Conservation (phyloP, 2,113 vertebrate species). For the Pelmatolapia mariae region DNA sequence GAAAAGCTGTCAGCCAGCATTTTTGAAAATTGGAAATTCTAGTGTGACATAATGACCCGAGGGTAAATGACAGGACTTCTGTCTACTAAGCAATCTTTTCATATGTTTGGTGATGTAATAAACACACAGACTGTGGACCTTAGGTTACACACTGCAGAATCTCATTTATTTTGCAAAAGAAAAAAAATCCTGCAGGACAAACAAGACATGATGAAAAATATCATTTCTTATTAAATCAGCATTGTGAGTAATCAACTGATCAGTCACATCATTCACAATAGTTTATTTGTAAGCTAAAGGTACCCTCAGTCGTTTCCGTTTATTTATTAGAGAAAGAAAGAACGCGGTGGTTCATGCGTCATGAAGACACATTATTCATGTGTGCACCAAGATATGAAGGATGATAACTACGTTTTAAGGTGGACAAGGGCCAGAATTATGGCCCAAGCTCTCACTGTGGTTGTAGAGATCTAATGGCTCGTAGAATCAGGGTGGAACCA, state of each 20-base stretch:
- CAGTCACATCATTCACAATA: background rate
- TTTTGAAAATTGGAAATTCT: background rate
- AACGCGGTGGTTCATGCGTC: rapidly evolving
- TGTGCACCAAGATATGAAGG: background rate
- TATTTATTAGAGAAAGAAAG: background rate
- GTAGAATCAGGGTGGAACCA: background rate
- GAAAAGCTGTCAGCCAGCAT: background rate
- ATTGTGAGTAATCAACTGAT: background rate
- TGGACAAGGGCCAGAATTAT: rapidly evolving
- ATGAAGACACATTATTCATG: background rate
- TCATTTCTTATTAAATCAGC: background rate
- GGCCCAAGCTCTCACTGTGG: background rate
- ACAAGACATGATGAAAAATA: background rate
- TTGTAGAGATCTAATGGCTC: rapidly evolving
- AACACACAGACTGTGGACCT: background rate
- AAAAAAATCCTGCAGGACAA: background rate
- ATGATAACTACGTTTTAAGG: background rate
- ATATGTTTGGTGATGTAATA: background rate
- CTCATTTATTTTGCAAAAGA: background rate
- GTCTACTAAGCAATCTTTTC: background rate
- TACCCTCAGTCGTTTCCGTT: background rate
- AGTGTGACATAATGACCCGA: background rate
- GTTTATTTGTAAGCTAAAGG: background rate
- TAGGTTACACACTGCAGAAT: background rate
- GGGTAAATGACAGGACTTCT: background rate